These are phyloP conservation scores for Mamestra brassicae DNA, from an alignment of 2,888 invertebrate species.

Conservation along the genomic window DNA sequence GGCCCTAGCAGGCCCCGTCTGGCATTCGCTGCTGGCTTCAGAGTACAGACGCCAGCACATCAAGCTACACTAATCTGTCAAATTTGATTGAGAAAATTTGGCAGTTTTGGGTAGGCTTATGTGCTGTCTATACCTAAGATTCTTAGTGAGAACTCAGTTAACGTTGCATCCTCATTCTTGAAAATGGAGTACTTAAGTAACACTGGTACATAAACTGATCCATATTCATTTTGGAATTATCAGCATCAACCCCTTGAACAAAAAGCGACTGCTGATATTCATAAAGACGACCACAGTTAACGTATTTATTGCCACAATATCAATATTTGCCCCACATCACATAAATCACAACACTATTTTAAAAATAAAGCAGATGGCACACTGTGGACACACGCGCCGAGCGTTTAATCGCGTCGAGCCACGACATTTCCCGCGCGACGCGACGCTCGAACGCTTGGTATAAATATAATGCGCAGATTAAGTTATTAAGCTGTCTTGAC, in stretches of 20 bases:
- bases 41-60: too few relatives aligned
- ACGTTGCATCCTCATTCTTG: not conserved
- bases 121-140: too few relatives aligned
- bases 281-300: not conserved
- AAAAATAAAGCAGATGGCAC: constrained; percentile 32
- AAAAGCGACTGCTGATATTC: not conserved
- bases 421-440: constrained; percentile 41
- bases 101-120: too few relatives aligned
- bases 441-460: constrained; percentile 10
- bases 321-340: constrained; percentile 9
- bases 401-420: constrained; percentile 49
- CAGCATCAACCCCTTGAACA: not conserved
- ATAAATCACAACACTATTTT: constrained; percentile 19
- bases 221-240: not conserved
- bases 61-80: too few relatives aligned
- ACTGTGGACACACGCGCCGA: constrained; percentile 35
- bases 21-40: not conserved
- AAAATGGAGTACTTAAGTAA: not conserved
- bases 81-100: too few relatives aligned
- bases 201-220: not conserved
- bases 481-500: constrained; percentile 69
- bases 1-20: too few relatives aligned
- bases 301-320: not conserved
- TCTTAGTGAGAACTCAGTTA: not conserved
- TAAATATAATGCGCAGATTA: constrained; percentile 67